These are phyloP conservation scores for Tetragnatha versicolor DNA, from an alignment of 1,140 invertebrate genomes.

Conservation along the genomic window DNA sequence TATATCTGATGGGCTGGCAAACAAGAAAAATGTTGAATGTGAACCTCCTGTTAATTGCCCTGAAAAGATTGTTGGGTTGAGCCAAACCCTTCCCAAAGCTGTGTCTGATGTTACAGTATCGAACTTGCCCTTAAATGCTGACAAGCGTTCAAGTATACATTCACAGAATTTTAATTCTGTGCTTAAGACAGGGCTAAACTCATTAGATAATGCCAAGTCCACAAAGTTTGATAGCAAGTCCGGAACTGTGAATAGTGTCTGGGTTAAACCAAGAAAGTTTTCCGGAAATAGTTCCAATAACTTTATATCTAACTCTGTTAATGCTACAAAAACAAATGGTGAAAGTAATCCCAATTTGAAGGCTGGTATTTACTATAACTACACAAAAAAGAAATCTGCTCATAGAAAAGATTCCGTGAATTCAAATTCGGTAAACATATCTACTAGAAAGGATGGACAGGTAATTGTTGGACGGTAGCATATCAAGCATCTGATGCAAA, in stretches of 20 bases:
- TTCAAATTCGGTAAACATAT: conserved; percentile 6
- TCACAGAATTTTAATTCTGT: background rate
- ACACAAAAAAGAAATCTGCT: conserved; percentile 10
- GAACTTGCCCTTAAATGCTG: no score
- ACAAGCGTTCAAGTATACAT: background rate
- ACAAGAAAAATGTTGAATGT: conserved; percentile 6
- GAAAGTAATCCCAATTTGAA: conserved; percentile 20
- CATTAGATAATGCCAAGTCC: background rate
- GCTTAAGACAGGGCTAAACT: background rate
- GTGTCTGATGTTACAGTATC: background rate
- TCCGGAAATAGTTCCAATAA: background rate
- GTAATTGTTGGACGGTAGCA: conserved; percentile 42
- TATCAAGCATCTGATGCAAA: conserved; percentile 13
- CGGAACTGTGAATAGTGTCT: background rate
- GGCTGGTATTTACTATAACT: background rate
- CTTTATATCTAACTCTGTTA: background rate
- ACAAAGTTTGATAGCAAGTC: background rate
- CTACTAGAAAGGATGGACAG: conserved; percentile 27
- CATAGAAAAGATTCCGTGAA: conserved; percentile 9
- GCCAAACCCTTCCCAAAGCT: background rate
- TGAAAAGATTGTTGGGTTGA: no score
- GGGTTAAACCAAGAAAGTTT: conserved; percentile 38
- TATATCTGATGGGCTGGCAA: conserved; percentile 10
- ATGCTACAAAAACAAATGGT: background rate
- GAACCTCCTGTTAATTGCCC: no score